phyloP scores from a whole-genome alignment of 2,113 vertebrate species.

The Lucifuga dentata region DNA sequence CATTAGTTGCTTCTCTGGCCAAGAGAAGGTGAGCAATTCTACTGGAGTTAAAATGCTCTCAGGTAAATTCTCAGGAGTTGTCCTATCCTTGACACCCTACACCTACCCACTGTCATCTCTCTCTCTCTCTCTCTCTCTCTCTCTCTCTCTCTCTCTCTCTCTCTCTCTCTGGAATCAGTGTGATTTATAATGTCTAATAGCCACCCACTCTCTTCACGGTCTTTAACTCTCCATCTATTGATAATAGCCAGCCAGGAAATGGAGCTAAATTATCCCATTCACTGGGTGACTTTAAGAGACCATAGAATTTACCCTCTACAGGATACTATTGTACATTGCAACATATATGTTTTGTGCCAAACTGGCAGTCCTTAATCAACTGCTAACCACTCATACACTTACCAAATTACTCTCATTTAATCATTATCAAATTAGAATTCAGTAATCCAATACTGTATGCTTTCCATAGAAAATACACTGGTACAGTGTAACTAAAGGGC shows the following conservation, averaged over 20 bases:
- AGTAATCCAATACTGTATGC: too few relatives aligned
- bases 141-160: neutral
- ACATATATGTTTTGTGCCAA: constrained; percentile 7
- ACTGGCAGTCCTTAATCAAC: constrained; percentile 10
- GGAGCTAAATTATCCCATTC: constrained; percentile 71
- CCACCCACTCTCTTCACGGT: constrained; percentile 54
- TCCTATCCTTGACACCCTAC: constrained; percentile 36
- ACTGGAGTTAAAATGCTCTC: constrained; percentile 20
- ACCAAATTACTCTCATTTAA: constrained; percentile 19
- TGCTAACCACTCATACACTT: constrained; percentile 5
- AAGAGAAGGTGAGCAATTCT: constrained; percentile 2
- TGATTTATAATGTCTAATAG: constrained; percentile 66
- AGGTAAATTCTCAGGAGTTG: constrained; percentile 23
- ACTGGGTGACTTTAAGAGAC: constrained; percentile 60
- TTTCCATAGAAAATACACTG: neutral
- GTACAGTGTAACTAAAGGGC: constrained; percentile 5
- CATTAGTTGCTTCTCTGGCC: neutral
- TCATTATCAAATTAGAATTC: too few relatives aligned
- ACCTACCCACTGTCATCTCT: constrained; percentile 34
- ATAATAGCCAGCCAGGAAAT: constrained; percentile 68
- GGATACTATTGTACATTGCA: constrained; percentile 10
- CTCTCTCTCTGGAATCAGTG: constrained; percentile 25
- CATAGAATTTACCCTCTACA: constrained; percentile 57
- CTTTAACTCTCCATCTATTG: constrained; percentile 68
- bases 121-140: constrained; percentile 16